Evolutionary conservation across 2,797 vertebrate genomes (phyloP).

Genomic region (Selene dorsalis): DNA sequence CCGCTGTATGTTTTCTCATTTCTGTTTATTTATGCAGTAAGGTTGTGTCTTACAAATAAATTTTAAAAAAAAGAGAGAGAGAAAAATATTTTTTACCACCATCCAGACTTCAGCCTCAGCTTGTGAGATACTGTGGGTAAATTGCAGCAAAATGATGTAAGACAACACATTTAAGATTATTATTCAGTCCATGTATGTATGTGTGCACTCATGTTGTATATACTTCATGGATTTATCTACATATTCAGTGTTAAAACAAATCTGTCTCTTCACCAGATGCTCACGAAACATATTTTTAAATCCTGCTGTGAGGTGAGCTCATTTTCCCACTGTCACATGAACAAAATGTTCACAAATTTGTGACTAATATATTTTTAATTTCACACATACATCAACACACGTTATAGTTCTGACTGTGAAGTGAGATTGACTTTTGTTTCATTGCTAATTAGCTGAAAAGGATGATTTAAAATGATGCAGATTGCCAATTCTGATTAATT

Average conservation of each 20-base stretch:
- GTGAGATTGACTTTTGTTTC: neutral
- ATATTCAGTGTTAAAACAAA: neutral
- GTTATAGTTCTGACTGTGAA: neutral
- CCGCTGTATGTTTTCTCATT: neutral
- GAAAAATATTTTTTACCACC: constrained; percentile 4
- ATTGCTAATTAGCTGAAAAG: neutral
- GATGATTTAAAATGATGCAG: too few species aligned
- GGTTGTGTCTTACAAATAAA: constrained; percentile 8
- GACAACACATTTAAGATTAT: neutral
- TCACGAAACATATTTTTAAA: neutral
- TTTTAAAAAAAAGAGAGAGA: neutral
- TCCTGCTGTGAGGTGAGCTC: neutral
- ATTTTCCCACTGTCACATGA: neutral
- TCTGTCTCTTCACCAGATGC: too few species aligned
- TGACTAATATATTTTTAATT: neutral
- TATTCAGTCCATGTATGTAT: constrained; percentile 1
- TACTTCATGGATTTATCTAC: neutral
- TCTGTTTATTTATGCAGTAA: constrained; percentile 6
- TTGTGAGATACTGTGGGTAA: neutral
- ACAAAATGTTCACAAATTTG: neutral
- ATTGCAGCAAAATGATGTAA: neutral
- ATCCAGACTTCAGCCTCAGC: neutral
- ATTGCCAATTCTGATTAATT: neutral
- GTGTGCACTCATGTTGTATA: neutral
- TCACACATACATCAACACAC: neutral